phyloP scores from a whole-genome alignment of 2,797 vertebrate genomes.

The Petrocephalus sullivani region DNA sequence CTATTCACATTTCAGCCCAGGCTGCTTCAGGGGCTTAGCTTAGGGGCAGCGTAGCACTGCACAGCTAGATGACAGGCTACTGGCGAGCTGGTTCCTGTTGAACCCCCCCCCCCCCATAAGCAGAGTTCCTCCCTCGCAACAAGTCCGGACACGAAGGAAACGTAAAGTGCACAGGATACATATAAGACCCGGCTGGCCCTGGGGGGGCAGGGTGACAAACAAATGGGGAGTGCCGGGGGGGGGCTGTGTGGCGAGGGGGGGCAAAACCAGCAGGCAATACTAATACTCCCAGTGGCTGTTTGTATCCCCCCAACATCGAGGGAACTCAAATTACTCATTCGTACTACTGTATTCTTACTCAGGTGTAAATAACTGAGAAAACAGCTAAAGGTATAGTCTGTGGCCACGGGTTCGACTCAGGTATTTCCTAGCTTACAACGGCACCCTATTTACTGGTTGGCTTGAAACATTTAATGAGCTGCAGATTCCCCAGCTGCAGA shows the following conservation, averaged over 20 bases:
- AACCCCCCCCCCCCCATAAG: not conserved
- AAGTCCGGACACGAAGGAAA: conserved; percentile 38
- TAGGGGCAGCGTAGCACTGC: not conserved
- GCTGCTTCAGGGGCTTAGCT: not conserved
- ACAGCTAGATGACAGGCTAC: not conserved
- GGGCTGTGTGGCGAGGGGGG: not conserved
- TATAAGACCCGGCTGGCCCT: not conserved
- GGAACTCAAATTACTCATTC: conserved; percentile 3
- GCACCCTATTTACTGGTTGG: not conserved
- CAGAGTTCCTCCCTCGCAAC: not conserved
- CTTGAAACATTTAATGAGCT: not conserved
- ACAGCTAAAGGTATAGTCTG: not conserved
- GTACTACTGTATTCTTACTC: not conserved
- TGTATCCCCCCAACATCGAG: not conserved
- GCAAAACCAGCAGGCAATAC: not conserved
- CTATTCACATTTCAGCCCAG: not conserved
- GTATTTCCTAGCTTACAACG: not conserved
- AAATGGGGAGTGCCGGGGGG: not conserved
- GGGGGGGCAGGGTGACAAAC: not conserved
- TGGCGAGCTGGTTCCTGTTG: not conserved
- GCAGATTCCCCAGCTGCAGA: not conserved
- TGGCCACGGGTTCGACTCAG: not conserved
- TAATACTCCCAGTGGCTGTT: not conserved
- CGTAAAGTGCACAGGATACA: conserved; percentile 12
- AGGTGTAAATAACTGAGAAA: not conserved